Percentiles rank a stretch among this genome's conserved stretches.
Conservation (phyloP, 2,113 vertebrate species). For the Rhegmatorhina hoffmannsi region DNA sequence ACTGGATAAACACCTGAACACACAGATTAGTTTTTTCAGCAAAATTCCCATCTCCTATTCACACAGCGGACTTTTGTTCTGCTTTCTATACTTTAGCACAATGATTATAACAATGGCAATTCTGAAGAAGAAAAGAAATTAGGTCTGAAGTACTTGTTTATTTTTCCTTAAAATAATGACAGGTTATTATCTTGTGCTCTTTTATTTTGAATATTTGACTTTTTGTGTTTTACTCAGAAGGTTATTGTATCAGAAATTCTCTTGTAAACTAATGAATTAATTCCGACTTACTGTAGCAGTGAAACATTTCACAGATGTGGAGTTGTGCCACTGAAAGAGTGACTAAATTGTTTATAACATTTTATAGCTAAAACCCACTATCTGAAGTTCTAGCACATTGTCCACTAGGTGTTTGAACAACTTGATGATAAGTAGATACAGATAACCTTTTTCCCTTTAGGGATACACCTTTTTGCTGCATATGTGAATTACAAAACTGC, state of each 20-base stretch:
- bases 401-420: not conserved
- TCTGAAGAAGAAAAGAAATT: not conserved
- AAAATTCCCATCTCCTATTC: not conserved
- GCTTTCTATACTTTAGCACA: not conserved
- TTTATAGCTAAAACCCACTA: not conserved
- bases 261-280: not conserved
- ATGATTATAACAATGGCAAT: not conserved
- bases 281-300: not conserved
- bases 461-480: not conserved
- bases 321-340: not conserved
- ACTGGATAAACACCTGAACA: not conserved
- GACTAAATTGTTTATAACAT: not conserved
- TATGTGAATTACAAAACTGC: not conserved
- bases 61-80: not conserved
- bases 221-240: not conserved
- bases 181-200: not conserved
- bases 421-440: not conserved
- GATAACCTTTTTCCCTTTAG: not conserved
- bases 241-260: not conserved
- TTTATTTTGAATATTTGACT: not conserved
- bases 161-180: not conserved
- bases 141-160: not conserved
- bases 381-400: not conserved
- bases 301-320: not conserved
- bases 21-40: not conserved